Percentiles rank a stretch among this genome's conserved stretches.
phyloP scores from a whole-genome alignment of 2,113 vertebrate species.

The Chitala chitala region DNA sequence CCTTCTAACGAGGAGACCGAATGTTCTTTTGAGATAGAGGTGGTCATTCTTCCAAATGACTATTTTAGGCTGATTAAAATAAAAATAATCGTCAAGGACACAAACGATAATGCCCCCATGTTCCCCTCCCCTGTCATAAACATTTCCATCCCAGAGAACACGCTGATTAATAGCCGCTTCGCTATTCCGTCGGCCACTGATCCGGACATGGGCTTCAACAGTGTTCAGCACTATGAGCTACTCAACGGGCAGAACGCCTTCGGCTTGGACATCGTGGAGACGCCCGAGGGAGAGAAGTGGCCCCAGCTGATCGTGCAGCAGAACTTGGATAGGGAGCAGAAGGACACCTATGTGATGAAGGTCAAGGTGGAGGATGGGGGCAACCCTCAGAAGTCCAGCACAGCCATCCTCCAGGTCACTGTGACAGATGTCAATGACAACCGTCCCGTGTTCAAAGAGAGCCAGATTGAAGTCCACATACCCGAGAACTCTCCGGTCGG shows the following conservation, averaged over 20 bases:
- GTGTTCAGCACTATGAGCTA: conserved; percentile 94
- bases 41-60: conserved; percentile 97
- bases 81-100: conserved; percentile 97
- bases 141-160: conserved; percentile 98
- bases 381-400: conserved; percentile 95
- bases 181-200: conserved; percentile 96
- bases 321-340: conserved; percentile 96
- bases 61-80: conserved; percentile 98
- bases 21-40: conserved; percentile 98
- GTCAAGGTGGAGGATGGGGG: conserved; percentile 98
- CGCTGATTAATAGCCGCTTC: conserved; percentile 96
- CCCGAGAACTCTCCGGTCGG: conserved; percentile 89
- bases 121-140: conserved; percentile 98
- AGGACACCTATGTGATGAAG: conserved; percentile 99
- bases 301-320: conserved; percentile 97
- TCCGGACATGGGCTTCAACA: conserved; percentile 94
- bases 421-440: conserved; percentile 98
- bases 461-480: conserved; percentile 91
- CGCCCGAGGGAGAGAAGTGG: conserved; percentile 98
- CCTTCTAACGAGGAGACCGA: conserved; percentile 86
- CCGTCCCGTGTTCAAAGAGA: conserved; percentile 91
- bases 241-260: conserved; percentile 94
- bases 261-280: conserved; percentile 97
- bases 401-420: conserved; percentile 94
- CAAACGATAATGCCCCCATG: conserved; percentile 98